Evolutionary conservation across 1,140 invertebrate species (phyloP).

Genomic region (Littorina saxatilis): DNA sequence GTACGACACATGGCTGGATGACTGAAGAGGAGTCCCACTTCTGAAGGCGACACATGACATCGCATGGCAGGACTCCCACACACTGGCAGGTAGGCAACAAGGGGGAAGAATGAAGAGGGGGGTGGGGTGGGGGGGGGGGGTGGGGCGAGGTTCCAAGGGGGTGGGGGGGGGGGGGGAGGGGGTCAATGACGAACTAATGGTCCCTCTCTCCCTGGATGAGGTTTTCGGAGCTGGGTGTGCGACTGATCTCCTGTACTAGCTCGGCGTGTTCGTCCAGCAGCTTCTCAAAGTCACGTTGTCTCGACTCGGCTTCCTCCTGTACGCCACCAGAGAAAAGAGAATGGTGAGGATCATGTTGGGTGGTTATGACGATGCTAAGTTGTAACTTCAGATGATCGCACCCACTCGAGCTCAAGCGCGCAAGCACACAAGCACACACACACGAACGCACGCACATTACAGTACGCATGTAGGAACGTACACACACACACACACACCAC

Average conservation of each 20-base stretch:
- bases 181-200: conserved; percentile 9
- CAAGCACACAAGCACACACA: conserved; percentile 3
- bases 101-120: too few species aligned
- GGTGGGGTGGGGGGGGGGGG: too few species aligned
- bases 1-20: background rate
- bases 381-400: background rate
- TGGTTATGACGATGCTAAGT: too few species aligned
- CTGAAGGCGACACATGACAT: background rate
- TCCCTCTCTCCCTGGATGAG: conserved; percentile 46
- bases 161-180: background rate
- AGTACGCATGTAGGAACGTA: background rate
- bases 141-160: background rate
- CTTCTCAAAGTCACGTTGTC: conserved; percentile 65
- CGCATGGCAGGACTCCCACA: too few species aligned
- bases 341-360: too few species aligned
- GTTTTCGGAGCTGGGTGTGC: conserved; percentile 59
- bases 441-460: background rate
- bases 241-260: conserved; percentile 66
- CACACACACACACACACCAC: background rate
- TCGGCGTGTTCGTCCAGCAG: conserved; percentile 66
- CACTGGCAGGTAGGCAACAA: too few species aligned
- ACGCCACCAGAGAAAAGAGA: background rate
- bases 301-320: conserved; percentile 62
- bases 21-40: background rate
- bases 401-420: background rate